These are phyloP conservation scores for Zosterops lateralis DNA, from an alignment of 2,113 vertebrate species.

Conservation along the genomic window DNA sequence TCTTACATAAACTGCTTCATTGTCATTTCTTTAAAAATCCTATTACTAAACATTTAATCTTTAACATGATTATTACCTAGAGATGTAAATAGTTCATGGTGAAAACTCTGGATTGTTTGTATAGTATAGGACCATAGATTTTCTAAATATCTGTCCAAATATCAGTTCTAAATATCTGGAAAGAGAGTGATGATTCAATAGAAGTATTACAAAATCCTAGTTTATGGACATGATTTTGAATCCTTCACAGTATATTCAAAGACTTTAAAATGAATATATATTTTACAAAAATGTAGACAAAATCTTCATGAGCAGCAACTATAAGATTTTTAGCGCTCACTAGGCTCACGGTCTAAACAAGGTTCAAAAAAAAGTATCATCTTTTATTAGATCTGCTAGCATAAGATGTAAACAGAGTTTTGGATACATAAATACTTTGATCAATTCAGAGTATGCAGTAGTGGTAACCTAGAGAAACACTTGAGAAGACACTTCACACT, in stretches of 20 bases:
- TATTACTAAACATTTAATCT: not conserved
- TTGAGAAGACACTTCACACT: constrained; percentile 5
- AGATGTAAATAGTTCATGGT: not conserved
- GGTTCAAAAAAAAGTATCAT: not conserved
- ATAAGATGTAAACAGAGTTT: not conserved
- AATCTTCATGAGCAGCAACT: not conserved
- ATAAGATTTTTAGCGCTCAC: not conserved
- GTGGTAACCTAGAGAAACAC: not conserved
- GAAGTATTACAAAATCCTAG: not conserved
- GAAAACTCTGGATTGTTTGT: not conserved
- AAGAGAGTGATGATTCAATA: not conserved
- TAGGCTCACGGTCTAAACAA: not conserved
- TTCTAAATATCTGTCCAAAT: not conserved
- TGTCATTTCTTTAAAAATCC: not conserved
- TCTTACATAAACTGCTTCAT: not conserved
- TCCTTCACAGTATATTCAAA: not conserved
- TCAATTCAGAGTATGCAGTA: not conserved
- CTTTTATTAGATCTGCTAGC: not conserved
- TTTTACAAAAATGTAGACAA: not conserved
- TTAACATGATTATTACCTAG: not conserved
- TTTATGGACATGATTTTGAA: not conserved
- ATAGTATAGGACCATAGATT: not conserved
- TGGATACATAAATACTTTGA: not conserved
- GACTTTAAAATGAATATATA: not conserved
- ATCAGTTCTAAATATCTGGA: not conserved